These are phyloP conservation scores for Agapetus fuscipes DNA, from an alignment of 2,888 invertebrate genomes.

Conservation along the genomic window DNA sequence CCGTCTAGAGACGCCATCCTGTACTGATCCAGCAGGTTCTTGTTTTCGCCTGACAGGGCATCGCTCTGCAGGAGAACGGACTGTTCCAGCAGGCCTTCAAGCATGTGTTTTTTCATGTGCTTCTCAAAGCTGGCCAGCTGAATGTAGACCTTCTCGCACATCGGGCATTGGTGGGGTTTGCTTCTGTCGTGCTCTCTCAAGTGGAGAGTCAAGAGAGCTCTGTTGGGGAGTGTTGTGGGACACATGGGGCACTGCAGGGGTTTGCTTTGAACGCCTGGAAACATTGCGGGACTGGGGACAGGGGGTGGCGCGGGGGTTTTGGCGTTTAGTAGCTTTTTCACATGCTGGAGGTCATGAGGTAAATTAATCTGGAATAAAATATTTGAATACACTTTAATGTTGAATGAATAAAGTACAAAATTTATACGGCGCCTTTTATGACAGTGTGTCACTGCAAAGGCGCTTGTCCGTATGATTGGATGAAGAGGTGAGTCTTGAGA, in stretches of 20 bases:
- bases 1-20: constrained; percentile 1
- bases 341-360: constrained; percentile 21
- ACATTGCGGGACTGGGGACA: constrained; percentile 3
- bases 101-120: constrained; percentile 18
- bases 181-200: constrained; percentile 19
- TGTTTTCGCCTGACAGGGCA: no score
- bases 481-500: no score
- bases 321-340: constrained; percentile 18
- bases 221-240: constrained; percentile 14
- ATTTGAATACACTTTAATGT: neutral
- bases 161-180: constrained; percentile 19
- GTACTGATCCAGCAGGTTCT: constrained; percentile 1
- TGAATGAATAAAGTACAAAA: no score
- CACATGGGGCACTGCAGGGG: constrained; percentile 18
- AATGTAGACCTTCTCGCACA: constrained; percentile 16
- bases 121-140: constrained; percentile 21
- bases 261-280: neutral
- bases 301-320: constrained; percentile 3
- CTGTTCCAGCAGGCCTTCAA: constrained; percentile 17
- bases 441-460: no score
- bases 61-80: neutral
- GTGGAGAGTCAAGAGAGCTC: constrained; percentile 17
- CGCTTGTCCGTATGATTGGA: no score
- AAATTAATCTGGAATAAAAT: constrained; percentile 19
- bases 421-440: no score